Evolutionary conservation across 1,140 invertebrate species (phyloP).

Genomic region (Conopomorpha cramerella): DNA sequence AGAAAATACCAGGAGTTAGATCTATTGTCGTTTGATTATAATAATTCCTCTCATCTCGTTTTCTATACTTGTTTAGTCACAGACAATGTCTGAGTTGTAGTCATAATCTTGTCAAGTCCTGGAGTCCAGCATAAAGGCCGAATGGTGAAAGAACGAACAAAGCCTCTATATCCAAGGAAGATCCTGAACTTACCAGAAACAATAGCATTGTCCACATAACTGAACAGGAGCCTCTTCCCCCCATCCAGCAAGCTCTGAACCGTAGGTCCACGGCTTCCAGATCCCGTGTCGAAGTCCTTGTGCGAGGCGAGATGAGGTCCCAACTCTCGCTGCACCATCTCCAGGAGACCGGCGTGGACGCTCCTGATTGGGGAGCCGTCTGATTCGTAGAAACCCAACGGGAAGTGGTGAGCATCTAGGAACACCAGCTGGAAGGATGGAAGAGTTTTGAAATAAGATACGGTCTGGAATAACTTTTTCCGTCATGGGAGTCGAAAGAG

Average conservation of each 20-base stretch:
- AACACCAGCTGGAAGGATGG: slow-evolving; percentile 60
- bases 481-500: too few relatives aligned
- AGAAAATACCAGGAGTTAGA: too few relatives aligned
- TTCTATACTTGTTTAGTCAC: too few relatives aligned
- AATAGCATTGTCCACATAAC: slow-evolving; percentile 64
- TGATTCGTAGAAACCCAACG: slow-evolving; percentile 65
- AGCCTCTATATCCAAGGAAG: too few relatives aligned
- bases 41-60: too few relatives aligned
- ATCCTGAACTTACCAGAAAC: slow-evolving; percentile 60
- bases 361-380: slow-evolving; percentile 40
- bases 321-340: slow-evolving; percentile 66
- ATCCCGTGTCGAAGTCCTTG: slow-evolving; percentile 44
- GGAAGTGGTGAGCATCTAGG: slow-evolving; percentile 74
- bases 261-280: slow-evolving; percentile 56
- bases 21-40: too few relatives aligned
- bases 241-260: slow-evolving; percentile 67
- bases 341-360: slow-evolving; percentile 63
- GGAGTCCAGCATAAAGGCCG: too few relatives aligned
- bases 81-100: too few relatives aligned
- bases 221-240: slow-evolving; percentile 67
- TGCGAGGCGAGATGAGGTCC: slow-evolving; percentile 57
- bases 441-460: neutral
- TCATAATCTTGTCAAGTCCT: too few relatives aligned
- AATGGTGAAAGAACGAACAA: too few relatives aligned
- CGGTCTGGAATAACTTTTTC: neutral